Evolutionary conservation across 1,140 invertebrate genomes (phyloP), one percentile per base, ranked within the genome.

Genomic region (Lepidurus apus): DNA sequence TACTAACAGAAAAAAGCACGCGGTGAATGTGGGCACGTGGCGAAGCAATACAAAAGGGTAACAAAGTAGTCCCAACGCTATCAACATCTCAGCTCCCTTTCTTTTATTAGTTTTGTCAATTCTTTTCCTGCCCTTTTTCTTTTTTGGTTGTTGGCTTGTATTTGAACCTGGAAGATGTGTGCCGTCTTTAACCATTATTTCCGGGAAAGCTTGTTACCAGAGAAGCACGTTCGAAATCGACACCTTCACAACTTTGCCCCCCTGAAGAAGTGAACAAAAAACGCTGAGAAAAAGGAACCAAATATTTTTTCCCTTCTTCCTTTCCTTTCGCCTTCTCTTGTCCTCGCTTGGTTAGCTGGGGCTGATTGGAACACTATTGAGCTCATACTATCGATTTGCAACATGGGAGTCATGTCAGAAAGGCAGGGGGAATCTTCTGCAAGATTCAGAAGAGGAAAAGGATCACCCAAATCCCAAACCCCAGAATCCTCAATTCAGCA

Each of bases 361-460:
- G 7, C 53, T 65, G 53, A 65, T 65, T 65, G 53, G n/a, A 65
- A 65, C 53, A 21, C 53, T 65, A 65, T 65, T 65, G 53, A 65
- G 21, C 53, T 17, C 53, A n/a, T 65, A 13, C 53, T 65, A 65
- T 65, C 53, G 53, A 65, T 65, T 65, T 21, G 21, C 21, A 65
- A 34, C 34, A 34, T 3, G 2, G 7, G 53, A 65, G 13, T n/a
- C 53, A 65, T 34, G 34, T 34, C 53, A 65, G 21, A 65, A 65
- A 21, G 53, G 53, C 17, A 65, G 53, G 21, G 53, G 53, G 8
- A 65, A 17, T 21, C 53, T 65, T 13, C 21, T 34, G 3, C 53
- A 65, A 65, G n/a, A 0, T 65, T 65, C 53, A 65, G 7, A 21
- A n/a, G 53, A 17, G 21, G 21, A 21, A 65, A n/a, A 1, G 34